Evolutionary conservation across 1,140 invertebrate species (phyloP).

Genomic region (Drosophila kepulauana): DNA sequence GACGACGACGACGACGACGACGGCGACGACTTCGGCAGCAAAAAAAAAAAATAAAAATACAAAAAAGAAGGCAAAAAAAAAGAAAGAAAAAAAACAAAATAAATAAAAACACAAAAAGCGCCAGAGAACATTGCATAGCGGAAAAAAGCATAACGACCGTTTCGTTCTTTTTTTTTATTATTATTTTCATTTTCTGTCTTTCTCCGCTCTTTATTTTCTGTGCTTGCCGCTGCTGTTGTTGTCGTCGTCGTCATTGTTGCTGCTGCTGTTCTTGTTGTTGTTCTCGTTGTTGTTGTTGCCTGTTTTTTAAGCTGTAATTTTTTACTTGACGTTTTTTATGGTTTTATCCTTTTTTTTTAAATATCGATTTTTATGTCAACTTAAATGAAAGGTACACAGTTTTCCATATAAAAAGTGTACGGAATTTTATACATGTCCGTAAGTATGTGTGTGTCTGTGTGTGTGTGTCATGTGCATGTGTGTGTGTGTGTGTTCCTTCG

Average conservation of each 20-base stretch:
- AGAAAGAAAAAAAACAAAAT: conserved; percentile 63
- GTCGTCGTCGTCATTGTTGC: conserved; percentile 19
- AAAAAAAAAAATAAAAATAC: conserved; percentile 41
- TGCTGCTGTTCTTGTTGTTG: conserved; percentile 28
- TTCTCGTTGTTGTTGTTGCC: conserved; percentile 37
- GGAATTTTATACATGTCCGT: conserved; percentile 43
- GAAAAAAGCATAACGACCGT: conserved; percentile 82
- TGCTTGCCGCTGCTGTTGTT: conserved; percentile 23
- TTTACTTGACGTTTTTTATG: conserved; percentile 80
- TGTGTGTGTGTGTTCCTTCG: conserved; percentile 47
- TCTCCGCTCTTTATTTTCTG: conserved; percentile 64
- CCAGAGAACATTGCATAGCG: conserved; percentile 59
- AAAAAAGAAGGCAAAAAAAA: conserved; percentile 66
- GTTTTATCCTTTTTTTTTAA: conserved; percentile 78
- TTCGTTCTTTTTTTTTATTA: conserved; percentile 76
- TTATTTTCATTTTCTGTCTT: conserved; percentile 83
- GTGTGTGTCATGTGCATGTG: background rate
- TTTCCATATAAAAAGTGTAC: conserved; percentile 66
- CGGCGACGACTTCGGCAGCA: conserved; percentile 25
- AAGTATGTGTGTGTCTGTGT: conserved; percentile 23
- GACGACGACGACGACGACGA: conserved; percentile 41
- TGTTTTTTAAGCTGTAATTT: conserved; percentile 80
- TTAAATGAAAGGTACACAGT: conserved; percentile 83
- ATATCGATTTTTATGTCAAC: conserved; percentile 83
- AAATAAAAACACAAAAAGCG: conserved; percentile 81